phyloP scores from a whole-genome alignment of 2,888 invertebrate species.

The Tuberolachnus salignus region DNA sequence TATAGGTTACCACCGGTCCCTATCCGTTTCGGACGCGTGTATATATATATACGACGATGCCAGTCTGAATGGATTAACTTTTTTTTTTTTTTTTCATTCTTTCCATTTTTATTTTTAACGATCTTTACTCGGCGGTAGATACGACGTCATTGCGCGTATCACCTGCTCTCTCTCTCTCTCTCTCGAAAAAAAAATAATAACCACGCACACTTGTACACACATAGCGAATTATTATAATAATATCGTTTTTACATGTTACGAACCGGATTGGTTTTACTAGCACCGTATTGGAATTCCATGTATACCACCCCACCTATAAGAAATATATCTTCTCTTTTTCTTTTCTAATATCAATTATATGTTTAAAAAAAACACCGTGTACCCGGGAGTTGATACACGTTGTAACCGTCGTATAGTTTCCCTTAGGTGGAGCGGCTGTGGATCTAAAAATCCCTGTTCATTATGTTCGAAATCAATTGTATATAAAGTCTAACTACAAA shows the following conservation, averaged over 20 bases:
- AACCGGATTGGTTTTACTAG: too few species aligned
- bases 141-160: neutral
- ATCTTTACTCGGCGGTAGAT: slow-evolving; percentile 40
- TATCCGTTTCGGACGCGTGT: neutral
- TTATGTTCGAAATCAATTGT: too few species aligned
- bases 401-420: neutral
- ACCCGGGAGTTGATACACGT: slow-evolving; percentile 17
- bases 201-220: neutral
- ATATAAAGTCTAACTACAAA: too few species aligned
- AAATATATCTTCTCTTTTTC: too few species aligned
- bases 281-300: too few species aligned
- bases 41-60: neutral
- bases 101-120: slow-evolving; percentile 3
- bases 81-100: neutral
- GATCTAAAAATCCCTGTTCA: too few species aligned
- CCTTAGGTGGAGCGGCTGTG: too few species aligned
- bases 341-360: neutral
- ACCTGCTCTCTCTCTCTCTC: too few species aligned
- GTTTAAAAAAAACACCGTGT: slow-evolving; percentile 17
- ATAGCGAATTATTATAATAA: too few species aligned
- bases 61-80: slow-evolving; percentile 31
- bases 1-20: slow-evolving; percentile 14
- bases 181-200: too few species aligned
- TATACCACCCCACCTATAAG: too few species aligned
- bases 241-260: too few species aligned